Conservation (phyloP, 2,113 vertebrate genomes). For the Thunnus thynnus region DNA sequence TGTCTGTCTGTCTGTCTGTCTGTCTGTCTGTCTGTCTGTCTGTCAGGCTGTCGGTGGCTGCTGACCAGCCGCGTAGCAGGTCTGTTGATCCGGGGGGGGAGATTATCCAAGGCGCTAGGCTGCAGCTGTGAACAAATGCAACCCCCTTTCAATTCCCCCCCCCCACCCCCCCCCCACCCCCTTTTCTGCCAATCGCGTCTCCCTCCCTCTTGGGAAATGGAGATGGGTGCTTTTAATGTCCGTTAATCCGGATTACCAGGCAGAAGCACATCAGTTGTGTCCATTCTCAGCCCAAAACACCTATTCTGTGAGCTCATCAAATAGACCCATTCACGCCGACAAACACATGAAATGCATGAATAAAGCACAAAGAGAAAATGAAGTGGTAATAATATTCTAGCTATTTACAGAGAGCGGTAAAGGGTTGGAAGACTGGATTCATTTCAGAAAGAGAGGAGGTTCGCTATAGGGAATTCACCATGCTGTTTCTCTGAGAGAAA, state of each 20-base stretch:
- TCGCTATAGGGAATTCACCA: conserved; percentile 57
- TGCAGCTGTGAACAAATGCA: conserved; percentile 82
- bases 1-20: conserved; percentile 11
- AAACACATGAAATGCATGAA: conserved; percentile 77
- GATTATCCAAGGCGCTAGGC: conserved; percentile 68
- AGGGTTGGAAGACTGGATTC: conserved; percentile 54
- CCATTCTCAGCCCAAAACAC: conserved; percentile 76
- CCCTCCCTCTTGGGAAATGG: conserved; percentile 76
- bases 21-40: conserved; percentile 37
- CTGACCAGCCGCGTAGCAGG: conserved; percentile 31
- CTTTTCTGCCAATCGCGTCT: conserved; percentile 39
- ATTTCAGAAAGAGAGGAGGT: conserved; percentile 63
- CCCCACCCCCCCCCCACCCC: background rate
- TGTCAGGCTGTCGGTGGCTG: conserved; percentile 39
- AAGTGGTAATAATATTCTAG: conserved; percentile 80
- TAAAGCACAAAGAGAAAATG: conserved; percentile 77
- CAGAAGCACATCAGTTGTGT: conserved; percentile 76
- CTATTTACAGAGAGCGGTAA: conserved; percentile 69
- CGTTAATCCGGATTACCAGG: conserved; percentile 85
- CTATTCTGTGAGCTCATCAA: conserved; percentile 73
- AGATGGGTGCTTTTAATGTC: conserved; percentile 82
- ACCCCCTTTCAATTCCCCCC: conserved; percentile 55
- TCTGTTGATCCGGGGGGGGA: conserved; percentile 58
- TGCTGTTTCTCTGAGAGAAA: conserved; percentile 63
- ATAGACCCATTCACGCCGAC: conserved; percentile 72